Evolutionary conservation across 1,140 invertebrate genomes (phyloP).

Genomic region (Yoshiicerus persimilis): DNA sequence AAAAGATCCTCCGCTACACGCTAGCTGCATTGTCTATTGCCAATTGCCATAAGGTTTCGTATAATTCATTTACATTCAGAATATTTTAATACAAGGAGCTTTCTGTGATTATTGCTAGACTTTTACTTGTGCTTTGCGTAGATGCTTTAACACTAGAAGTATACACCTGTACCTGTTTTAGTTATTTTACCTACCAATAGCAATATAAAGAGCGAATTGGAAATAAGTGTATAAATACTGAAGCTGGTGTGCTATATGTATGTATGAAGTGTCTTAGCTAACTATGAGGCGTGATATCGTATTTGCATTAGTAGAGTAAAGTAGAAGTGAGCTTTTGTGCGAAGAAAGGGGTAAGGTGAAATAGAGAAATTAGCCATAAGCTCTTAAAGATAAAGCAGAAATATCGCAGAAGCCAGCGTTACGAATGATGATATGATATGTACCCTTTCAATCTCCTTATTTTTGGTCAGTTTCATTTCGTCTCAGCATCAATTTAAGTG

Average conservation of each 20-base stretch:
- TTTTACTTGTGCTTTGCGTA: background rate
- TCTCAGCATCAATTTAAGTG: constrained; percentile 20
- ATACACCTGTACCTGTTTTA: background rate
- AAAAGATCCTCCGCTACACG: too few relatives aligned
- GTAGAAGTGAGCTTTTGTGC: background rate
- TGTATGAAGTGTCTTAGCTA: too few relatives aligned
- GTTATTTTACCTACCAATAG: background rate
- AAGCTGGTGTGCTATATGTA: background rate
- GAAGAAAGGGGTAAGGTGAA: constrained; percentile 17
- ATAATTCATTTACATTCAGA: too few relatives aligned
- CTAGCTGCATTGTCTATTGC: too few relatives aligned
- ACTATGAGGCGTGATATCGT: too few relatives aligned
- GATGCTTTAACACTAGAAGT: background rate
- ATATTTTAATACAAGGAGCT: too few relatives aligned
- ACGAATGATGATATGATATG: background rate
- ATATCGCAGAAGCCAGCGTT: background rate
- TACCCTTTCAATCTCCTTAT: background rate
- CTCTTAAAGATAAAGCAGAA: background rate
- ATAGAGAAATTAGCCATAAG: constrained; percentile 13
- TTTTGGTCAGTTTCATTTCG: constrained; percentile 29
- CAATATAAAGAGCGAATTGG: too few relatives aligned
- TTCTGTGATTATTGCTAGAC: background rate
- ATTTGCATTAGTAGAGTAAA: background rate
- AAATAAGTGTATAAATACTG: too few relatives aligned
- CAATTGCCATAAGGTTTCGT: too few relatives aligned